phyloP scores from a whole-genome alignment of 2,888 invertebrate species.

The Adineta ricciae region DNA sequence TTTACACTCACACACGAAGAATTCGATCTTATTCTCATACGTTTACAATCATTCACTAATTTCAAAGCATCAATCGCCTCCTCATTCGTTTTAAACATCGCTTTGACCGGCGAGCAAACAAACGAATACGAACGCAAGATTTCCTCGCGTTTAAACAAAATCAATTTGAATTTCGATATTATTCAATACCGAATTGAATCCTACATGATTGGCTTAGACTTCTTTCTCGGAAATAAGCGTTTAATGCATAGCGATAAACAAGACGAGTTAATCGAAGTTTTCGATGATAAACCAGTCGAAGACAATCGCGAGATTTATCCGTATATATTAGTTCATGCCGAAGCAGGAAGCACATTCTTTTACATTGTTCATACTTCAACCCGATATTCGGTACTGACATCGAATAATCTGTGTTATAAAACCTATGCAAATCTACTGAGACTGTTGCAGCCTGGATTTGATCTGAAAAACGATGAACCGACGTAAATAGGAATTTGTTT shows the following conservation, averaged over 20 bases:
- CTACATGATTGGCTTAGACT: background rate
- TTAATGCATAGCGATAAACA: background rate
- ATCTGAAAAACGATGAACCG: background rate
- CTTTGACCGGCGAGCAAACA: background rate
- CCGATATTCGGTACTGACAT: background rate
- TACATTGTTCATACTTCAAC: background rate
- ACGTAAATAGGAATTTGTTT: background rate
- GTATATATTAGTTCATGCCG: background rate
- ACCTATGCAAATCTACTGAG: background rate
- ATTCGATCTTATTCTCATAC: background rate
- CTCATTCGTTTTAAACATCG: background rate
- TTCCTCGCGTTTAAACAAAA: background rate
- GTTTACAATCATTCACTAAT: background rate
- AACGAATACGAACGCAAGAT: background rate
- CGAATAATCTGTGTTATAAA: background rate
- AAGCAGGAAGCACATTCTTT: background rate
- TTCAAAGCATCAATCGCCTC: background rate
- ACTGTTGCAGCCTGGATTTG: background rate
- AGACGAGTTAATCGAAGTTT: background rate
- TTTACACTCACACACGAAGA: background rate
- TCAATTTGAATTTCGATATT: slow-evolving; percentile 4
- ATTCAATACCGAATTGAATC: background rate
- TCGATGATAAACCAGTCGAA: background rate
- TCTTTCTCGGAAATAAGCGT: background rate
- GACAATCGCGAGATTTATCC: background rate